Evolutionary conservation across 2,113 vertebrate genomes (phyloP).

Genomic region (Neoarius graeffei): DNA sequence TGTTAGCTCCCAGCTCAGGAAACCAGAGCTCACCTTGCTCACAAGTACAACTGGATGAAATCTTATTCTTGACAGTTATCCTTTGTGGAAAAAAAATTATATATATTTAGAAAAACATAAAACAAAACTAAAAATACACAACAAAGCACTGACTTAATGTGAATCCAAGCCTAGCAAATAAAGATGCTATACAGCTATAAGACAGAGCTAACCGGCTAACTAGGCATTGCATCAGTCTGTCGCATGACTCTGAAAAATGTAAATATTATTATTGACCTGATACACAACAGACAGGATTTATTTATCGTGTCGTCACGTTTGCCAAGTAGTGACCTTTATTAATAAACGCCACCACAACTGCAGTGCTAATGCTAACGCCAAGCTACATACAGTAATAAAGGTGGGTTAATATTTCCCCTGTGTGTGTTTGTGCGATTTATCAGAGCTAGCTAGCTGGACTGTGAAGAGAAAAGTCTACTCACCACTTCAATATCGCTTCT

Average conservation of each 20-base stretch:
- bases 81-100: not conserved
- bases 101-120: not conserved
- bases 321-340: not conserved
- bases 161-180: not conserved
- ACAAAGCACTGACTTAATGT: not conserved
- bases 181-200: not conserved
- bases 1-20: conserved; percentile 24
- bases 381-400: not conserved
- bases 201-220: not conserved
- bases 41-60: not conserved
- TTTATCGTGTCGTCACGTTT: not conserved
- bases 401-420: not conserved
- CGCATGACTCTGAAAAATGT: conserved; percentile 25
- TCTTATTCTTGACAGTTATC: not conserved
- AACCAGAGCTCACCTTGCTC: not conserved
- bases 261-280: conserved; percentile 7
- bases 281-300: conserved; percentile 4
- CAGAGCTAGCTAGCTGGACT: conserved; percentile 29
- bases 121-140: not conserved
- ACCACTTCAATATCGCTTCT: conserved; percentile 60
- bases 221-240: conserved; percentile 19
- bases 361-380: not conserved
- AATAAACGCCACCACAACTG: not conserved
- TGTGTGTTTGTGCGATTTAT: not conserved
- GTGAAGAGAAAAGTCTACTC: conserved; percentile 57